phyloP scores from a whole-genome alignment of 2,888 invertebrate genomes.

The Marasmarcha lunaedactyla region DNA sequence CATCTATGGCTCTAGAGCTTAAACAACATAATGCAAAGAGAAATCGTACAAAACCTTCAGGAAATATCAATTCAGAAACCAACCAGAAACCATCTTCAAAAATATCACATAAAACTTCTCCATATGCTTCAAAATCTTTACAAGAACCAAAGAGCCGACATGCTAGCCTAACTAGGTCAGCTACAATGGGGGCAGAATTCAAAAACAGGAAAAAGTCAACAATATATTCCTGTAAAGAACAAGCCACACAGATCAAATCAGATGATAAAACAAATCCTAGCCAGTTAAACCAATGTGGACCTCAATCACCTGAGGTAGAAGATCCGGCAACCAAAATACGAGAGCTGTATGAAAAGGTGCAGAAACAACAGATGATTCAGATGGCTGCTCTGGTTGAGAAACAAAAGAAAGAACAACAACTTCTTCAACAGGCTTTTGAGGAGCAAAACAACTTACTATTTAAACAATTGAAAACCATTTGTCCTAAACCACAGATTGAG shows the following conservation, averaged over 20 bases:
- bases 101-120: background rate
- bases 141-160: conserved; percentile 23
- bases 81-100: background rate
- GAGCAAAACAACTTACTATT: conserved; percentile 73
- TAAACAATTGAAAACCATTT: conserved; percentile 53
- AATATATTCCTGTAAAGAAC: conserved; percentile 1
- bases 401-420: conserved; percentile 73
- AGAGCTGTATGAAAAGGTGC: conserved; percentile 63
- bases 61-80: background rate
- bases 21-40: conserved; percentile 25
- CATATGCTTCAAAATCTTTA: conserved; percentile 23
- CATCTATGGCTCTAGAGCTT: conserved; percentile 55
- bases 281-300: no score
- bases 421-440: conserved; percentile 74
- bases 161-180: conserved; percentile 21
- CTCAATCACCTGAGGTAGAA: conserved; percentile 30
- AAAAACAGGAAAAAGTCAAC: conserved; percentile 18
- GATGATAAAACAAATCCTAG: background rate
- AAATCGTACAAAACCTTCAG: conserved; percentile 4
- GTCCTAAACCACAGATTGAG: conserved; percentile 44
- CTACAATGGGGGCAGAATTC: conserved; percentile 29
- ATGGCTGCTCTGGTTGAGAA: conserved; percentile 73
- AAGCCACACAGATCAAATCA: conserved; percentile 15
- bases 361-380: conserved; percentile 74
- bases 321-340: conserved; percentile 45